Evolutionary conservation across 2,113 vertebrate species (phyloP).

Genomic region (Cynoglossus semilaevis): DNA sequence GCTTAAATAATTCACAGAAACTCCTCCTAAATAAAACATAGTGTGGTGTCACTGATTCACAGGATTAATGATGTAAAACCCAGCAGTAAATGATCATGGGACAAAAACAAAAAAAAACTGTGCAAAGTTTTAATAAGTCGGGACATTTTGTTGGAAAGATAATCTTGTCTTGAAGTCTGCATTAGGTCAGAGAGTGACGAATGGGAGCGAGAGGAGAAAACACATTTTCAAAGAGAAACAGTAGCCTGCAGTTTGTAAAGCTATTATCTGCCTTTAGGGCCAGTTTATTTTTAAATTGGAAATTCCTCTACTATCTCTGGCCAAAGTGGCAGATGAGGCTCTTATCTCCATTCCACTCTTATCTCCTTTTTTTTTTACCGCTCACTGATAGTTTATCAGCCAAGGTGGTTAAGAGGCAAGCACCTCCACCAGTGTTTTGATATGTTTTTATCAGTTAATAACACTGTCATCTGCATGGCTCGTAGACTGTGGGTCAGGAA

Average conservation of each 20-base stretch:
- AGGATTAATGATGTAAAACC: not conserved
- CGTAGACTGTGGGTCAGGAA: constrained; percentile 27
- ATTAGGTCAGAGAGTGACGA: not conserved
- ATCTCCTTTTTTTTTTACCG: not conserved
- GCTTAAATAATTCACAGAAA: not conserved
- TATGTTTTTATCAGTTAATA: not conserved
- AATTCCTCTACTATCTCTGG: constrained; percentile 18
- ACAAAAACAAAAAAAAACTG: not conserved
- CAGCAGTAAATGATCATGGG: not conserved
- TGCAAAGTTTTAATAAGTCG: too few species aligned
- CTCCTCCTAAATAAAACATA: not conserved
- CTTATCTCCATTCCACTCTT: constrained; percentile 10
- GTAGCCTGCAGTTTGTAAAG: not conserved
- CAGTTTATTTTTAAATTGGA: not conserved
- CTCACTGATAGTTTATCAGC: not conserved
- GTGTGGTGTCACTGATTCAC: not conserved
- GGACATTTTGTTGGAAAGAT: not conserved
- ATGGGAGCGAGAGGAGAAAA: too few species aligned
- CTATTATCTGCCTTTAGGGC: not conserved
- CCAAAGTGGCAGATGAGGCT: constrained; percentile 10
- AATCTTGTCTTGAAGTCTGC: not conserved
- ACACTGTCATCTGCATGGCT: not conserved
- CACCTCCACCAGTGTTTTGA: not conserved
- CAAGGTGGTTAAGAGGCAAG: not conserved
- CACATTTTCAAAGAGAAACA: not conserved